Conservation (phyloP, 2,113 vertebrate species). For the Pionites leucogaster region DNA sequence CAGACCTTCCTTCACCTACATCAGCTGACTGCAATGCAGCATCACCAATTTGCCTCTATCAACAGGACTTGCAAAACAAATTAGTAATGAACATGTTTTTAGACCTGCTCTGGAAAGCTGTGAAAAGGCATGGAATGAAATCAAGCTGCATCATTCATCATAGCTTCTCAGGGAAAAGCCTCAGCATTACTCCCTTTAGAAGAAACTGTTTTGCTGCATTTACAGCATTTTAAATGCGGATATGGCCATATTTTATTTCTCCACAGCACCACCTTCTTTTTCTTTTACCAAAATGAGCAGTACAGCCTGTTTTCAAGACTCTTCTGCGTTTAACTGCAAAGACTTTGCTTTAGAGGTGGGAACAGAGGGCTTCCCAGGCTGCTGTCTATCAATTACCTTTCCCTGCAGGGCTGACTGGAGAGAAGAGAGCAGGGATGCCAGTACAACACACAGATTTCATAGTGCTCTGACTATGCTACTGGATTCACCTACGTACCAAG, state of each 20-base stretch:
- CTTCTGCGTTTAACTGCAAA: neutral
- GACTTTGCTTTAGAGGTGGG: neutral
- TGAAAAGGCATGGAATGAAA: accelerated
- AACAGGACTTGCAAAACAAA: neutral
- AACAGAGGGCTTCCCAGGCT: neutral
- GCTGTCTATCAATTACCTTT: neutral
- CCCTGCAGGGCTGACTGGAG: neutral
- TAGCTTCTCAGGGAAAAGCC: neutral
- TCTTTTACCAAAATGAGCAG: neutral
- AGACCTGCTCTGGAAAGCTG: neutral
- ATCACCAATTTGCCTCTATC: neutral
- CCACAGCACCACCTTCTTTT: neutral
- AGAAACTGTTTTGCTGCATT: neutral
- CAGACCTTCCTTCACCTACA: neutral
- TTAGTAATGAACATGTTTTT: neutral
- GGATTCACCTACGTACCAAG: neutral
- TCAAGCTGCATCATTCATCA: neutral
- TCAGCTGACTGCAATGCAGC: neutral
- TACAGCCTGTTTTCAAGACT: neutral
- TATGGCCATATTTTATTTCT: neutral
- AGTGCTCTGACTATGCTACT: neutral
- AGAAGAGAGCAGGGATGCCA: neutral
- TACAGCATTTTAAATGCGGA: neutral
- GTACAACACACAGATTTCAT: neutral
- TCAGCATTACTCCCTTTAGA: neutral